Base-by-base conservation (phyloP, 1,140 invertebrate species). In the Pseudomyrmex pallidus region DNA sequence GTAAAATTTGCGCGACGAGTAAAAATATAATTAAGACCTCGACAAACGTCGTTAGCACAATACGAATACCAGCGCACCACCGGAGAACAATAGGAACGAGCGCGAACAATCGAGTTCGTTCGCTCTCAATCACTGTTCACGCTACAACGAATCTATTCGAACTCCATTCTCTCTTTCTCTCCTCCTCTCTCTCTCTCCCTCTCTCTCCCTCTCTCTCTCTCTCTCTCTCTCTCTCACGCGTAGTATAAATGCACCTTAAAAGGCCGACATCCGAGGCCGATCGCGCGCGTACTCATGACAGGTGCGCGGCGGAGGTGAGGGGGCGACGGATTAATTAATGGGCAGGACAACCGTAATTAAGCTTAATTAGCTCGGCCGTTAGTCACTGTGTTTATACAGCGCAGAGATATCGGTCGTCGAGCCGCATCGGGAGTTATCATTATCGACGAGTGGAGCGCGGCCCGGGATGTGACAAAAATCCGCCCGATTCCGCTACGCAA, bases 281-380 rank as follows among this genome's bases (percentile, higher is more conserved):
- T 78, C 35, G 63, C 63, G 35, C 35, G 17, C 50, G 17, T 44
- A 57, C 50, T 59, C 48, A 22, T 70, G 9, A 44, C 72, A 70
- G 70, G 59, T 87, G 77, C 72, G 72, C 77, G 46, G 35, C 17
- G 15, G 10, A 44, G 17, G 25, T 59, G 72, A 48, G 48, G 83
- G 12, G 46, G 48, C 74, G 57, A 83, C 73, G 68, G 87, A 88
- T 88, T 88, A 88, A 88, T 88, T 88, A 88, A 85, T 83, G 56
- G 83, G 20, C 50, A 62, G 77, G 86, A 72, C 68, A 83, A 66
- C 61, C 76, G 86, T 88, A 83, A 88, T 88, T 85, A 85, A 87
- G 86, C 86, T 88, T 88, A 88, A 88, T 88, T 88, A 88, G 86
- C 62, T 70, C 35, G 63, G 68, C 82, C 57, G 82, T 87, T 80